Conservation (phyloP, 2,797 vertebrate genomes). For the Bucorvus abyssinicus region DNA sequence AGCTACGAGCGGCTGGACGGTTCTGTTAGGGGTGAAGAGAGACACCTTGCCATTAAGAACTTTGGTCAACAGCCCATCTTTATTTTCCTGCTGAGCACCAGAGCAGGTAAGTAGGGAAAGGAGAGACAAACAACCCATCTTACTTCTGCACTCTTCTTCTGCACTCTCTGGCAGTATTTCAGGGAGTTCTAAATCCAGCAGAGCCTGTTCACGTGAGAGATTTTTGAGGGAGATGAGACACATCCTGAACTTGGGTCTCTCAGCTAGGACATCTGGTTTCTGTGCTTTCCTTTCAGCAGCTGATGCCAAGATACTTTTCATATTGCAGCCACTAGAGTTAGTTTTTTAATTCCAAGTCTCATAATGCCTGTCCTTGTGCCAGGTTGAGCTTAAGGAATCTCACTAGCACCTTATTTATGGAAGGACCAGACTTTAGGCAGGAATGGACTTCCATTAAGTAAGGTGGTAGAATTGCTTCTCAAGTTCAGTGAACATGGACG, state of each 20-base stretch:
- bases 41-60: slow-evolving; percentile 90
- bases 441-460: background rate
- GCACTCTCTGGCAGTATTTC: background rate
- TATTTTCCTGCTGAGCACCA: slow-evolving; percentile 91
- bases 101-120: slow-evolving; percentile 81
- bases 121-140: background rate
- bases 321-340: slow-evolving; percentile 9
- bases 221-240: background rate
- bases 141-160: background rate
- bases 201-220: background rate
- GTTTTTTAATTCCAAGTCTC: background rate
- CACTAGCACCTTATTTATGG: background rate
- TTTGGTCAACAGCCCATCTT: slow-evolving; percentile 89
- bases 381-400: slow-evolving; percentile 21
- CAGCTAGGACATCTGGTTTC: slow-evolving; percentile 24
- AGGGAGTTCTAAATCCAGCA: background rate
- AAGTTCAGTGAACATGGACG: background rate
- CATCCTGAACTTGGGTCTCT: background rate
- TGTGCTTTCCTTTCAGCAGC: slow-evolving; percentile 4
- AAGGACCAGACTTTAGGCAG: background rate
- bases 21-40: slow-evolving; percentile 90
- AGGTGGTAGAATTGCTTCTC: background rate
- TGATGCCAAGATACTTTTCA: slow-evolving; percentile 25
- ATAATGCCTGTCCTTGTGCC: slow-evolving; percentile 4
- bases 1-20: slow-evolving; percentile 94